Evolutionary conservation across 2,113 vertebrate genomes (phyloP), one percentile per base, ranked within the genome.

Genomic region (Tenebrosternarchus preto): DNA sequence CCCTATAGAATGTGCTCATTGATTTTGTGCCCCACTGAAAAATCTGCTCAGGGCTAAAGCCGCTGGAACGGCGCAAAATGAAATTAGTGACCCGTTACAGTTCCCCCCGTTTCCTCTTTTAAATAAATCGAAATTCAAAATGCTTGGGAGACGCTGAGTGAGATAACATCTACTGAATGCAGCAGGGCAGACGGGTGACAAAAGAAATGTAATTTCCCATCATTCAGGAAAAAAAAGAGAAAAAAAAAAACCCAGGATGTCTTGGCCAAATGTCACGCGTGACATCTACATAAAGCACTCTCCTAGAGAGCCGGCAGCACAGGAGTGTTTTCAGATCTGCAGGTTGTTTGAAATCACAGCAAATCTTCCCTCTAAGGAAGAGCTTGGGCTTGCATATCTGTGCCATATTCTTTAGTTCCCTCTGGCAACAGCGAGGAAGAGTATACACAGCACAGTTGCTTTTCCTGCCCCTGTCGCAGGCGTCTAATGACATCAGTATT

Each of bases 11-110:
- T 87, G 85, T 90, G 83, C 67, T 85, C 91, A 93, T 94, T 92
- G 93, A 94, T 94, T 94, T 93, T 93, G 91, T 93, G 92, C 87
- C 92, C 84, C 84, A 90, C 91, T 93, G 92, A 94, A 93, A 94
- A 93, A 93, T 94, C 90, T 91, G 92, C 87, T 91, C 85, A 76
- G 86, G 86, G 87, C 89, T 92, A 92, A 92, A 93, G 90, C 90
- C 87, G 90, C 87, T 75, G 85, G 87, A 89, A 90, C 88, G 90
- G 84, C 86, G 86, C 91, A 84, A 92, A 94, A 94, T 94, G 88
- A 93, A 93, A 93, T 93, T 93, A 93, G 91, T 89, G 92, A 92
- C 88, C 92, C 85, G 80, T 87, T 90, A 88, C 93, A 91, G 91
- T 91, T 85, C 89, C 82, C 86, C 89, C 89, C 87, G 86, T 92